phyloP scores from a whole-genome alignment of 1,140 invertebrate genomes.

The Chlorops oryzae region DNA sequence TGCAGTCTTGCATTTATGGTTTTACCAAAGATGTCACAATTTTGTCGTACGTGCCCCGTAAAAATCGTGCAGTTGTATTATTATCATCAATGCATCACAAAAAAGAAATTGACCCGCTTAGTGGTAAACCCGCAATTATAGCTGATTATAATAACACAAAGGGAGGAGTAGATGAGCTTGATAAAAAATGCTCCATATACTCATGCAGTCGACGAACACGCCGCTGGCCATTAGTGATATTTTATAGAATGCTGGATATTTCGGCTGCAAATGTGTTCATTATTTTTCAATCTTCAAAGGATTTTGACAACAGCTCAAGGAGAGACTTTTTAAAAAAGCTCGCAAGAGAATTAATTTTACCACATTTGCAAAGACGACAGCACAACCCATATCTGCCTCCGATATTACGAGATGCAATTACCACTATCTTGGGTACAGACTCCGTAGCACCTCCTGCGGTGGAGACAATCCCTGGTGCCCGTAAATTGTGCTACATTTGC shows the following conservation, averaged over 20 bases:
- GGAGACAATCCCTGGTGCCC: neutral
- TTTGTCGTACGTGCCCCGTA: neutral
- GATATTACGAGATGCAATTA: too few species aligned
- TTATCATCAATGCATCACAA: neutral
- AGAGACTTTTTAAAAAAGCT: too few species aligned
- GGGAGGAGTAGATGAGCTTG: neutral
- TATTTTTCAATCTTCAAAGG: too few species aligned
- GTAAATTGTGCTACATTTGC: slow-evolving; percentile 6
- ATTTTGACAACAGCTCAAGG: too few species aligned
- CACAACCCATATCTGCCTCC: too few species aligned
- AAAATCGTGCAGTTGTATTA: neutral
- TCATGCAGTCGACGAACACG: slow-evolving; percentile 21
- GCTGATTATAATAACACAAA: neutral
- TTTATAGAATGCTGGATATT: slow-evolving; percentile 32
- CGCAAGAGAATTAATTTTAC: too few species aligned
- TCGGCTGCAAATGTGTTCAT: too few species aligned
- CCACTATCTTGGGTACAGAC: too few species aligned
- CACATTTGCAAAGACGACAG: too few species aligned
- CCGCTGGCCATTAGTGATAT: slow-evolving; percentile 35
- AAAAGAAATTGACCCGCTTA: neutral
- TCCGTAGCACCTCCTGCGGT: slow-evolving; percentile 1
- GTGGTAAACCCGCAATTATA: slow-evolving; percentile 3
- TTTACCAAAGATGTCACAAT: neutral
- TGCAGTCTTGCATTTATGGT: too few species aligned
- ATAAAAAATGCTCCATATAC: slow-evolving; percentile 8